phyloP scores from a whole-genome alignment of 1,140 invertebrate species.

The Magallana ariakensis region DNA sequence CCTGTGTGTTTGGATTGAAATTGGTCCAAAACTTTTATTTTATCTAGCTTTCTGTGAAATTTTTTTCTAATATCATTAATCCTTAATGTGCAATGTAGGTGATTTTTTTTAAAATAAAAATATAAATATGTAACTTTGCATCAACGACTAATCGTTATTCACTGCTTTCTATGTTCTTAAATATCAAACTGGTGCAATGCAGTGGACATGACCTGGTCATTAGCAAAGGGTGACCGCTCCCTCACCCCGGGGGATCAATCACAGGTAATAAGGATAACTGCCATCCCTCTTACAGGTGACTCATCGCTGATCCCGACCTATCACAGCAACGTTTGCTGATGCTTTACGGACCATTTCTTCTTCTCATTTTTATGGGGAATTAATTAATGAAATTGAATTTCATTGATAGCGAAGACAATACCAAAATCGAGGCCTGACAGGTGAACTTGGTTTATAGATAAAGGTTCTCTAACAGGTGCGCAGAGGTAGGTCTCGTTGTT shows the following conservation, averaged over 20 bases:
- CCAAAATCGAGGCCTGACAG: no score
- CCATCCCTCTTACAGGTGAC: not conserved
- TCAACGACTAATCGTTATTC: not conserved
- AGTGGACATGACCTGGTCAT: not conserved
- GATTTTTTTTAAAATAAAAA: not conserved
- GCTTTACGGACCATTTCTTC: not conserved
- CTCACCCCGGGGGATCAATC: not conserved
- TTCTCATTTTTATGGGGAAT: not conserved
- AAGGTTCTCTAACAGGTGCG: no score
- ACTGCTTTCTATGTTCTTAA: not conserved
- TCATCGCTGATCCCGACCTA: not conserved
- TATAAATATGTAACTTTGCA: not conserved
- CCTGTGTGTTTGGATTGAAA: not conserved
- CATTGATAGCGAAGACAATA: not conserved
- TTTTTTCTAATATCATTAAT: not conserved
- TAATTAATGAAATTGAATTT: conserved; percentile 20
- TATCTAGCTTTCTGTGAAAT: no score
- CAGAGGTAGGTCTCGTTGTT: no score
- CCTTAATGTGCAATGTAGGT: not conserved
- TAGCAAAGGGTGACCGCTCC: not conserved
- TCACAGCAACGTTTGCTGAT: not conserved
- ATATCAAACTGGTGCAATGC: not conserved
- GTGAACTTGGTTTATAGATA: no score
- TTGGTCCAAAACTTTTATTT: not conserved
- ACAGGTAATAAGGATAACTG: not conserved